Conservation (phyloP, 1,140 invertebrate species). For the Penaeus vannamei region DNA sequence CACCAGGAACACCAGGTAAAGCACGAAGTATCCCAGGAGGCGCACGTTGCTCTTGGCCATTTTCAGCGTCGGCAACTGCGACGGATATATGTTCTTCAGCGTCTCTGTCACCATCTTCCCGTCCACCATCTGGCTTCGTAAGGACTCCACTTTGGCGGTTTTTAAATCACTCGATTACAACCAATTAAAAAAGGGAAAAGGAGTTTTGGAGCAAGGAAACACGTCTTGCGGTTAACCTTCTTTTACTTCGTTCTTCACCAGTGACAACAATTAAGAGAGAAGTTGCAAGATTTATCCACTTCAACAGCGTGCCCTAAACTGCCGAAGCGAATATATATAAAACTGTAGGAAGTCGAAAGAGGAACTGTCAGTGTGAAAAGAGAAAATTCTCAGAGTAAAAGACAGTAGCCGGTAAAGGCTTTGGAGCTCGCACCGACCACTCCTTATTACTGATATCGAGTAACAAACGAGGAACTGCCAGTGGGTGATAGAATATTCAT, state of each 20-base stretch:
- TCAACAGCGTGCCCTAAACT: too few relatives aligned
- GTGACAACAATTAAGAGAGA: too few relatives aligned
- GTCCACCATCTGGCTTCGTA: slow-evolving; percentile 50
- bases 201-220: too few relatives aligned
- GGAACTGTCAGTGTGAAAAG: too few relatives aligned
- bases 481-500: too few relatives aligned
- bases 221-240: too few relatives aligned
- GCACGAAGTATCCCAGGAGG: slow-evolving; percentile 70
- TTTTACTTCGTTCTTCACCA: too few relatives aligned
- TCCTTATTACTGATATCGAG: slow-evolving; percentile 57
- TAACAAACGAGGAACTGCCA: background rate
- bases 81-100: slow-evolving; percentile 56
- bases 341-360: too few relatives aligned
- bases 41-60: slow-evolving; percentile 71
- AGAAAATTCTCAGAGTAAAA: background rate
- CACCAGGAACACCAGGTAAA: slow-evolving; percentile 74
- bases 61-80: slow-evolving; percentile 57
- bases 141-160: slow-evolving; percentile 29
- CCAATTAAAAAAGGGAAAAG: too few relatives aligned
- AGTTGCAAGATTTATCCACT: too few relatives aligned
- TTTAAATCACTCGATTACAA: too few relatives aligned
- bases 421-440: slow-evolving; percentile 12
- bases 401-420: background rate
- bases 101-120: slow-evolving; percentile 60
- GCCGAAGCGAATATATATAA: too few relatives aligned